phyloP scores from a whole-genome alignment of 2,797 vertebrate species.

The Australoheros facetus region DNA sequence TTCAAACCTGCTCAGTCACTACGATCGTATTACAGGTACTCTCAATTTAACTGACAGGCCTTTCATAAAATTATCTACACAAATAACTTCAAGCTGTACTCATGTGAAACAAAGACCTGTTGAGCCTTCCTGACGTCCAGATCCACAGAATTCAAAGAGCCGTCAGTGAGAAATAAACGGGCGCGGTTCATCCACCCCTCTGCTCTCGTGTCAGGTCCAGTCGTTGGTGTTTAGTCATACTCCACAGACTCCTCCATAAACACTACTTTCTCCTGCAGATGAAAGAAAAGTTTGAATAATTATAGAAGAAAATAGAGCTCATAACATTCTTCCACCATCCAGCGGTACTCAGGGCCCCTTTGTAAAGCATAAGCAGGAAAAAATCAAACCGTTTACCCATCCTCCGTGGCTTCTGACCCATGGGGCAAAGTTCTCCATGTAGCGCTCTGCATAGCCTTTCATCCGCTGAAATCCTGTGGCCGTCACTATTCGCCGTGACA shows the following conservation, averaged over 20 bases:
- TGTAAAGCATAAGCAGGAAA: neutral
- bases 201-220: neutral
- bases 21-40: neutral
- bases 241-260: slow-evolving; percentile 62
- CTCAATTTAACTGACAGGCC: neutral
- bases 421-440: slow-evolving; percentile 88
- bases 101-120: neutral
- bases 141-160: neutral
- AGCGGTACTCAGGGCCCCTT: neutral
- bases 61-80: neutral
- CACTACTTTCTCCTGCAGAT: slow-evolving; percentile 70
- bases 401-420: slow-evolving; percentile 89
- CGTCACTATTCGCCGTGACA: slow-evolving; percentile 84
- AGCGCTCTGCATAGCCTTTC: slow-evolving; percentile 81
- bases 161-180: neutral
- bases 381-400: slow-evolving; percentile 79
- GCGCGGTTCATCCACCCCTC: neutral
- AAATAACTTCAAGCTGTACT: neutral
- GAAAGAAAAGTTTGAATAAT: neutral
- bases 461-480: slow-evolving; percentile 85
- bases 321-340: neutral
- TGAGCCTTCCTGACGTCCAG: neutral
- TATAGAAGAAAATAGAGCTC: neutral
- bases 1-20: neutral
- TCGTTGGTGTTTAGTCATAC: slow-evolving; percentile 56